Conservation (phyloP, 2,113 vertebrate species). For the Rutilus rutilus region DNA sequence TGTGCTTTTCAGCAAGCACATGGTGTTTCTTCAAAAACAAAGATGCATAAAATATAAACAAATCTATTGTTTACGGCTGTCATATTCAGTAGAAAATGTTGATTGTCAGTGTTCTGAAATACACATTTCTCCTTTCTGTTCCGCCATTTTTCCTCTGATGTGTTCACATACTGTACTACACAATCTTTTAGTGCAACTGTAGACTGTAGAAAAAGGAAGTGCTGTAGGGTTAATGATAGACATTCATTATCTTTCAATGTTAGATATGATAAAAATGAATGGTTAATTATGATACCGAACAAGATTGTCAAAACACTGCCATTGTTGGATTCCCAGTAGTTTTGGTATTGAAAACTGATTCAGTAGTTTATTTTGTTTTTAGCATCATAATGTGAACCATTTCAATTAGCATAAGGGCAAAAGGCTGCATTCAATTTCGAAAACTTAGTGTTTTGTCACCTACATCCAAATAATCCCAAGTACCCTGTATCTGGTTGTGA, state of each 20-base stretch:
- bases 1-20: conserved; percentile 38
- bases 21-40: conserved; percentile 39
- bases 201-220: conserved; percentile 40
- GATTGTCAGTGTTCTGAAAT: conserved; percentile 20
- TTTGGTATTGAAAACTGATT: conserved; percentile 7
- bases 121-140: conserved; percentile 1
- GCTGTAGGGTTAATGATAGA: conserved; percentile 8
- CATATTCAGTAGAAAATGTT: conserved; percentile 23
- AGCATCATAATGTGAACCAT: neutral
- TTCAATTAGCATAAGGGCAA: conserved; percentile 10
- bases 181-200: conserved; percentile 8
- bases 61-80: conserved; percentile 46
- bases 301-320: conserved; percentile 13
- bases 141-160: conserved; percentile 11
- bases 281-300: neutral
- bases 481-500: conserved; percentile 5
- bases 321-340: neutral
- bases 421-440: neutral
- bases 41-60: conserved; percentile 38
- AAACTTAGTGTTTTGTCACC: neutral
- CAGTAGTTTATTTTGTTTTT: conserved; percentile 2
- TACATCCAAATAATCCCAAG: neutral
- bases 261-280: conserved; percentile 38
- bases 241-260: conserved; percentile 17
- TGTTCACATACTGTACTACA: conserved; percentile 23